Percentiles rank a stretch among this genome's conserved stretches.
These are phyloP conservation scores for Tyto alba DNA, from an alignment of 2,113 vertebrate species.

Conservation along the genomic window DNA sequence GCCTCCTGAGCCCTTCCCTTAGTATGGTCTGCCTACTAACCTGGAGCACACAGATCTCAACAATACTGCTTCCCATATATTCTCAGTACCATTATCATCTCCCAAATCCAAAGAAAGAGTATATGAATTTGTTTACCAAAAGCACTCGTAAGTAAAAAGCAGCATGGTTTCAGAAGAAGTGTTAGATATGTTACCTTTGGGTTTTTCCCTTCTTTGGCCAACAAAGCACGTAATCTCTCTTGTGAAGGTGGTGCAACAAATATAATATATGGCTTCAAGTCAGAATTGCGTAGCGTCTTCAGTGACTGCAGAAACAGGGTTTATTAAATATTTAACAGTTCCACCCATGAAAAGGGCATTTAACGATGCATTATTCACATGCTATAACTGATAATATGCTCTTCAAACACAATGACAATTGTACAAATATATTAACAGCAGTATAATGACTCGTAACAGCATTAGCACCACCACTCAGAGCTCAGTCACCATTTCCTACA, in stretches of 20 bases:
- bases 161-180: background rate
- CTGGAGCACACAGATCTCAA: background rate
- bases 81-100: background rate
- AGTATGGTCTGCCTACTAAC: background rate
- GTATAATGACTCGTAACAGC: background rate
- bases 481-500: background rate
- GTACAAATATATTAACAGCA: background rate
- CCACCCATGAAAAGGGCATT: background rate
- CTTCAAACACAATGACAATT: background rate
- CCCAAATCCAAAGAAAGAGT: background rate
- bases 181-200: constrained; percentile 80
- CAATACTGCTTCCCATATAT: background rate
- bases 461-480: background rate
- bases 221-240: constrained; percentile 88
- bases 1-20: background rate
- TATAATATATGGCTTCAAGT: constrained; percentile 95
- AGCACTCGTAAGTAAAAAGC: background rate
- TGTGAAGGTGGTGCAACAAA: constrained; percentile 94
- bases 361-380: background rate
- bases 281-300: constrained; percentile 86
- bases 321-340: background rate
- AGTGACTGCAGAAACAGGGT: constrained; percentile 77
- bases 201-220: constrained; percentile 90
- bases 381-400: background rate
- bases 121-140: background rate